phyloP scores from a whole-genome alignment of 2,888 invertebrate species.

The Pollenia angustigena region DNA sequence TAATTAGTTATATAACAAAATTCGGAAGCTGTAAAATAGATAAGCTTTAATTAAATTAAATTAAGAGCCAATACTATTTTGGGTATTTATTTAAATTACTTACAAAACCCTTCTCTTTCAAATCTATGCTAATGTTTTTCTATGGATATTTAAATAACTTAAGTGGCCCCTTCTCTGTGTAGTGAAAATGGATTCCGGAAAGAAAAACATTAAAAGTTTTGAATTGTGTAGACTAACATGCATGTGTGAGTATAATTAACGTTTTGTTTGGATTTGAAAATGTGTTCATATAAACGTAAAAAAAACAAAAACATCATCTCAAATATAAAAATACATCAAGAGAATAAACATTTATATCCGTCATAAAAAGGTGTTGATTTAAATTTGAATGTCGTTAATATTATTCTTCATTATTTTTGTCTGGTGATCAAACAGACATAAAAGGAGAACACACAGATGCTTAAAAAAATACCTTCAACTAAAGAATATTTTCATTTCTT shows the following conservation, averaged over 20 bases:
- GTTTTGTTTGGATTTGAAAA: constrained; percentile 35
- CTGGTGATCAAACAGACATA: constrained; percentile 36
- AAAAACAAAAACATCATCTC: neutral
- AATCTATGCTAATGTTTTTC: neutral
- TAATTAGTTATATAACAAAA: constrained; percentile 6
- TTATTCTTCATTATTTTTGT: constrained; percentile 4
- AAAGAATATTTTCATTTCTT: constrained; percentile 29
- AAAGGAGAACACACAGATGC: constrained; percentile 20
- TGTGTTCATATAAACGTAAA: constrained; percentile 3
- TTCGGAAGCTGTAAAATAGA: constrained; percentile 41
- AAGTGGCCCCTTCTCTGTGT: neutral
- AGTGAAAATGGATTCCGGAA: constrained; percentile 2
- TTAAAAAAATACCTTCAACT: constrained; percentile 25
- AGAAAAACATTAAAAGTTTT: constrained; percentile 17
- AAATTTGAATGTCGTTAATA: constrained; percentile 49
- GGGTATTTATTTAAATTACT: constrained; percentile 7
- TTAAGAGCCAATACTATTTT: constrained; percentile 7
- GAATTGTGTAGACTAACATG: constrained; percentile 7
- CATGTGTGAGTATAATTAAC: constrained; percentile 40
- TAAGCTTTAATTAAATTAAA: constrained; percentile 22
- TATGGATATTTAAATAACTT: neutral
- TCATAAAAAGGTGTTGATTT: constrained; percentile 65
- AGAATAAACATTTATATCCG: constrained; percentile 32
- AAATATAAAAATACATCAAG: neutral
- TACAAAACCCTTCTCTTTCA: neutral